Evolutionary conservation across 2,797 vertebrate genomes (phyloP).

Genomic region (Eidolon dupreanum): DNA sequence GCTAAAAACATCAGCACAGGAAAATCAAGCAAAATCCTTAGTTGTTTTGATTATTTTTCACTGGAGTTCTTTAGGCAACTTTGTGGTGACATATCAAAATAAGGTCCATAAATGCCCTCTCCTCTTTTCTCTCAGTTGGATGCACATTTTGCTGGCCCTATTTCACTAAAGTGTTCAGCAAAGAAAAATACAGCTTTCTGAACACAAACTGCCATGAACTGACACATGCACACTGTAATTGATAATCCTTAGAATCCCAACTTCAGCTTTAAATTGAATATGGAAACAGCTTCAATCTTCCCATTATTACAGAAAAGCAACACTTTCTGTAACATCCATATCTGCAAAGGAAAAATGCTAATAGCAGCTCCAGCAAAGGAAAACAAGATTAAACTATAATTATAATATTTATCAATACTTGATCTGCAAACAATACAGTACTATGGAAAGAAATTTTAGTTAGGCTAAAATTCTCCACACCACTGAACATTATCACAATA

Average conservation of each 20-base stretch:
- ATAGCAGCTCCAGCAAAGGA: background rate
- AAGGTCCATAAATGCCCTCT: background rate
- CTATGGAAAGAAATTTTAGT: slow-evolving; percentile 38
- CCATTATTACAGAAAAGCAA: slow-evolving; percentile 29
- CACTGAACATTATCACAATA: slow-evolving; percentile 43
- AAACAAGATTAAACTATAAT: slow-evolving; percentile 63
- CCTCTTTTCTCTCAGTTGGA: background rate
- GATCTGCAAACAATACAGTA: slow-evolving; percentile 27
- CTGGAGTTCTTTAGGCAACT: background rate
- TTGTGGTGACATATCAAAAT: background rate
- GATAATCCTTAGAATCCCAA: background rate
- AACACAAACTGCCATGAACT: background rate
- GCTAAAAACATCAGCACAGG: background rate
- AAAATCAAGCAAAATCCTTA: background rate
- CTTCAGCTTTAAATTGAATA: background rate
- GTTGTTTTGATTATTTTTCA: background rate
- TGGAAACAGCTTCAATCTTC: slow-evolving; percentile 42
- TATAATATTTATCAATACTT: slow-evolving; percentile 56
- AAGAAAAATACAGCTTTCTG: background rate
- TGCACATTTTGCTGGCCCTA: background rate
- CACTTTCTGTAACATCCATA: slow-evolving; percentile 14
- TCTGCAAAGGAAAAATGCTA: slow-evolving; percentile 7
- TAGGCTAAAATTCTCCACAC: slow-evolving; percentile 55
- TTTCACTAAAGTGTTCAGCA: background rate
- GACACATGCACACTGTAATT: background rate